Evolutionary conservation across 2,888 invertebrate species (phyloP), one percentile per base, ranked within the genome.

Genomic region (Drosophila atripex): DNA sequence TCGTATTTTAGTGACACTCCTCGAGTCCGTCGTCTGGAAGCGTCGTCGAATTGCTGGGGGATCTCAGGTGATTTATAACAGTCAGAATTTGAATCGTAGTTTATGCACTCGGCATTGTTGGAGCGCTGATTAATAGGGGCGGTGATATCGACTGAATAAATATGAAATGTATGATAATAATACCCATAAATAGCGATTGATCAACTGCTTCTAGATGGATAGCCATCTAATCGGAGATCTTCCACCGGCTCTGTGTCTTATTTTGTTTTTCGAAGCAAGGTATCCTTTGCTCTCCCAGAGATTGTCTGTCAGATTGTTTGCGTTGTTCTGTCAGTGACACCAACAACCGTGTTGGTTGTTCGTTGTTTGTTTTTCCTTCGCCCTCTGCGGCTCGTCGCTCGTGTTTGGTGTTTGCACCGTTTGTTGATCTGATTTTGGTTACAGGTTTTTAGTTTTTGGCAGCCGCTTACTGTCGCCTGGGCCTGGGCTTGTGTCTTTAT

Each of bases 351-450:
- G 53, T 52, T 47, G 52, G 52, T 39, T 46, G 50, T 58, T 46
- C 25, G 56, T 57, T 51, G 54, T 38, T 55, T 49, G 18, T 18
- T 18, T 18, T 18, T 18, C 7, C 28, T 35, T 32, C 25, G 43
- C 18, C 39, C 39, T 54, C 25, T 65, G 41, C 59, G 50, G 71
- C 60, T 69, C 28, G 61, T 53, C 69, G 69, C 69, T 70, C 71
- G 69, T 69, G 69, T 71, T 69, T 71, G 61, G 45, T 70, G 69
- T 71, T 59, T 61, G 76, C 73, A 65, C 58, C 65, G 65, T 75
- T 73, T 77, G 59, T 78, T 68, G 69, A 76, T 78, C 80, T 75
- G 63, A 73, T 75, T 75, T 73, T 55, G n/a, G 73, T 73, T 73
- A 72, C 71, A 72, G 73, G 71, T 69, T 71, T 54, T 69, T 43